Evolutionary conservation across 2,113 vertebrate genomes (phyloP).

Genomic region (Kryptolebias marmoratus): DNA sequence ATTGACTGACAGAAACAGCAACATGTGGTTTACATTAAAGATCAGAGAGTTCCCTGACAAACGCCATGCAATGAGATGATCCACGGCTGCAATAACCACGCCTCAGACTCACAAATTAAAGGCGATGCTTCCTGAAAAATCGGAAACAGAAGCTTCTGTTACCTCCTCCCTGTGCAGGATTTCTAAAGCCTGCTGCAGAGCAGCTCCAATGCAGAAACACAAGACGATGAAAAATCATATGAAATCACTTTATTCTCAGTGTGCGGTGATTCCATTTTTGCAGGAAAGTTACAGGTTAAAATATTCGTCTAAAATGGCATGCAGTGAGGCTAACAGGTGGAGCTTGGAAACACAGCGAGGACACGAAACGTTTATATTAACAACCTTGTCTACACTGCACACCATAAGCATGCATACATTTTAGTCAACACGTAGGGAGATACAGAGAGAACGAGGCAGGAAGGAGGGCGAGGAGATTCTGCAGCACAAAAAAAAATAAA

Average conservation of each 20-base stretch:
- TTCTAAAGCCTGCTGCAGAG: neutral
- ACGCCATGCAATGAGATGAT: slow-evolving; percentile 52
- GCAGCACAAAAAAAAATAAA: slow-evolving; percentile 81
- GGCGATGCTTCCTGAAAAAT: slow-evolving; percentile 1
- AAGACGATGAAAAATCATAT: slow-evolving; percentile 79
- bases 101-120: slow-evolving; percentile 29
- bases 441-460: slow-evolving; percentile 48
- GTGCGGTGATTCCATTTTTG: slow-evolving; percentile 92
- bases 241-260: slow-evolving; percentile 87
- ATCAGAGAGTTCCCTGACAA: slow-evolving; percentile 42
- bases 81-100: slow-evolving; percentile 11
- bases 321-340: slow-evolving; percentile 88
- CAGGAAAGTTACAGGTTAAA: slow-evolving; percentile 86
- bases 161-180: slow-evolving; percentile 5
- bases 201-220: slow-evolving; percentile 69
- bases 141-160: slow-evolving; percentile 20
- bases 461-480: slow-evolving; percentile 58
- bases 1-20: slow-evolving; percentile 59
- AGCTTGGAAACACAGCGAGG: slow-evolving; percentile 80
- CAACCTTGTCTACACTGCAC: slow-evolving; percentile 78
- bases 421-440: slow-evolving; percentile 73
- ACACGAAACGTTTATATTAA: slow-evolving; percentile 81
- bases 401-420: slow-evolving; percentile 84
- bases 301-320: slow-evolving; percentile 86
- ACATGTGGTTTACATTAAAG: slow-evolving; percentile 59